Evolutionary conservation across 2,888 invertebrate species (phyloP).

Genomic region (Eledone cirrhosa): DNA sequence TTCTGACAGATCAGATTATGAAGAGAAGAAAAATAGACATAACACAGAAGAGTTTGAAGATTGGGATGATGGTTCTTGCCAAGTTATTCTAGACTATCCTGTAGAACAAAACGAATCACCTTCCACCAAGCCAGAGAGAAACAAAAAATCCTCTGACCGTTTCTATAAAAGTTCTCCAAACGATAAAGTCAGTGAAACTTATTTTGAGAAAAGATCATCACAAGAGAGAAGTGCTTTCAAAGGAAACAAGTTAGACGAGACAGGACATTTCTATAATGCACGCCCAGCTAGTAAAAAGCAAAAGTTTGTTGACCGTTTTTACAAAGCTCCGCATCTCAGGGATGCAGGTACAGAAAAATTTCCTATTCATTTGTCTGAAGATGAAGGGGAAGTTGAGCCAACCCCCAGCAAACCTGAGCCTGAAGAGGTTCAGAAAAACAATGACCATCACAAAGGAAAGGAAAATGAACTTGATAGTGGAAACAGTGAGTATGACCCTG

Average conservation of each 20-base stretch:
- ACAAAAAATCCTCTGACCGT: conserved; percentile 8
- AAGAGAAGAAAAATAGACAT: conserved; percentile 10
- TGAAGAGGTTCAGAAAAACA: neutral
- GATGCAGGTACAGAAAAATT: conserved; percentile 29
- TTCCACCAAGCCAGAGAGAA: neutral
- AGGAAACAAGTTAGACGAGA: neutral
- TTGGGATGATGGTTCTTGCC: conserved; percentile 22
- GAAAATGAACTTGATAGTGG: neutral
- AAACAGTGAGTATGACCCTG: conserved; percentile 42
- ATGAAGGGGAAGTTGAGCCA: neutral
- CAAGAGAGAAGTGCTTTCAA: neutral
- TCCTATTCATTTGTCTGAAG: conserved; percentile 30
- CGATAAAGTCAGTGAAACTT: neutral
- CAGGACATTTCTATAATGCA: neutral
- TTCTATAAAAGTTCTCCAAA: conserved; percentile 14
- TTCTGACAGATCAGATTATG: conserved; percentile 11
- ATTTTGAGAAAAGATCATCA: neutral
- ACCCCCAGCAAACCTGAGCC: neutral
- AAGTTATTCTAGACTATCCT: neutral
- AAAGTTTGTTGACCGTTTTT: conserved; percentile 9
- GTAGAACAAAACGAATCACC: neutral
- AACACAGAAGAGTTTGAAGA: neutral
- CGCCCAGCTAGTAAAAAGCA: neutral
- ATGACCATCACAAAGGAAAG: too few species aligned
- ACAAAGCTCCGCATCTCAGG: conserved; percentile 12